Evolutionary conservation across 1,140 invertebrate genomes (phyloP).

Genomic region (Lordiphosa stackelbergi): DNA sequence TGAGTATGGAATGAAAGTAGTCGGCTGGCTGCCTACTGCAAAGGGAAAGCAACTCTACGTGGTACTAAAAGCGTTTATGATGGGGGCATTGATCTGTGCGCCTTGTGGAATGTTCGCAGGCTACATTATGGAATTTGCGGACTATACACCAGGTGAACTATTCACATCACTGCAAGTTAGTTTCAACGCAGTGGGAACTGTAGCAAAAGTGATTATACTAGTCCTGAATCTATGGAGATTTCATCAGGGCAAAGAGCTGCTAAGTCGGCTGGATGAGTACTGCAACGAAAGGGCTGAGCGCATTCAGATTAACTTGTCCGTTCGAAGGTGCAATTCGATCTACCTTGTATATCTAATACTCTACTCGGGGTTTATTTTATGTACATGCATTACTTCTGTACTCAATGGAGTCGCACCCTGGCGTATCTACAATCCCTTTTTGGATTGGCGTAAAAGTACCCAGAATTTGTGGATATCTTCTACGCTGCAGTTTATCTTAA

Average conservation of each 20-base stretch:
- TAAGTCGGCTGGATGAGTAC: conserved; percentile 28
- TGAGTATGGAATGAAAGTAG: conserved; percentile 12
- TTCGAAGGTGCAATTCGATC: conserved; percentile 25
- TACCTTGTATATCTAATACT: conserved; percentile 19
- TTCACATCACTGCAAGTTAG: conserved; percentile 31
- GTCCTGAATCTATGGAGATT: conserved; percentile 11
- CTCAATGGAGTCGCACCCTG: conserved; percentile 19
- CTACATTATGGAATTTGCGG: conserved; percentile 25
- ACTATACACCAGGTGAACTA: conserved; percentile 20
- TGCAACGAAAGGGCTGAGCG: conserved; percentile 12
- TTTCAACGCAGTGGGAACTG: conserved; percentile 24
- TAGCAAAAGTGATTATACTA: conserved; percentile 10
- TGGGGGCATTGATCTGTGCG: conserved; percentile 15
- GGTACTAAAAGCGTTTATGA: not conserved
- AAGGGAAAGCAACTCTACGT: not conserved
- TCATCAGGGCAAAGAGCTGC: conserved; percentile 1
- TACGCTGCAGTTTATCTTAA: conserved; percentile 6
- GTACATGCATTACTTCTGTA: conserved; percentile 10
- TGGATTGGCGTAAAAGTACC: conserved; percentile 24
- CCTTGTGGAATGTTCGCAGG: conserved; percentile 25
- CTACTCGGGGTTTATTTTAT: conserved; percentile 15
- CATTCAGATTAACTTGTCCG: conserved; percentile 23
- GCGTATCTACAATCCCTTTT: conserved; percentile 34
- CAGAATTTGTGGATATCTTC: conserved; percentile 16
- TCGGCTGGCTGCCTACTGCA: conserved; percentile 24